Base-by-base conservation (phyloP, 2,888 invertebrate genomes). In the Cataglyphis livida region DNA sequence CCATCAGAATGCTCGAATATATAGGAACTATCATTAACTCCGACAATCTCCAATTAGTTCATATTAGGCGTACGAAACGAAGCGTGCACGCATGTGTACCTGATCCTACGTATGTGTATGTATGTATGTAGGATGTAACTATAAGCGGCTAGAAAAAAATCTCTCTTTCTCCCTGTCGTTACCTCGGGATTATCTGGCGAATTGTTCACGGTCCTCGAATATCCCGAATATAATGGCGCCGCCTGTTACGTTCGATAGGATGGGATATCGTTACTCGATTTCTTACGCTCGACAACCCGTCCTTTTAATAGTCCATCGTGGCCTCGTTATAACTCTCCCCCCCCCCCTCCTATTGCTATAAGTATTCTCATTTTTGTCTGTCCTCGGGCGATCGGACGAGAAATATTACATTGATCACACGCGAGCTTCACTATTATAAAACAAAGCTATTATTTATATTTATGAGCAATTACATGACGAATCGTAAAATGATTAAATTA, bases 201-300 rank as follows among this genome's bases (percentile, higher is more conserved):
- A 89, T 91, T 89, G 88, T 89, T 88, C 86, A 88, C 91, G 90
- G 83, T 88, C 88, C 90, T 88, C 92, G 88, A 92, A 93, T 93
- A 91, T 92, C 89, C 88, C 90, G 91, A 91, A n/a, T n/a, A n/a
- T 93, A 93, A 93, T 92, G 88, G 89, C 87, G 87, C 73, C 83
- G 82, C 82, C 81, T 90, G 85, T 92, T 91, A 91, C 71, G 89
- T 76, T 82, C 78, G 84, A 51, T 85, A 85, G 82, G 84, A 87
- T 86, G 84, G 44, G 81, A 76, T 84, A 84, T 86, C 83, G 86
- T 82, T 84, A 65, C 32, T 82, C 81, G 84, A 71, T 84, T 87
- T 87, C 85, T 84, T 86, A 84, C 73, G 79, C 48, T 73, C 82
- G 81, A 28, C 25, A 79, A 78, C 57, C 32, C 59, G 68, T 70